phyloP scores from a whole-genome alignment of 2,113 vertebrate species.

The Potamarius usumacintae region DNA sequence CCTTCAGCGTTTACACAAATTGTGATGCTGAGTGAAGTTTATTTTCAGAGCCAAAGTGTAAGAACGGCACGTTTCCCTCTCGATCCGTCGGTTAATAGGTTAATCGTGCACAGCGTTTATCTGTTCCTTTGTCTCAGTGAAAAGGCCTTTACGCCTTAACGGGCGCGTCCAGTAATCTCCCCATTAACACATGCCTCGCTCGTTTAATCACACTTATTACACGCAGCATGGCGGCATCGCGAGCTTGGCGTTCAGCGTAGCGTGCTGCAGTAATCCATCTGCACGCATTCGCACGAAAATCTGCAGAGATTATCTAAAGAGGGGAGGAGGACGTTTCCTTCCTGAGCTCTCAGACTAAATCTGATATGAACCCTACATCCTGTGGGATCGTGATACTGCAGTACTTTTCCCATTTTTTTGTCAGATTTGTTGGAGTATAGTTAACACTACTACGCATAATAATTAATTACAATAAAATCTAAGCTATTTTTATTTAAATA shows the following conservation, averaged over 20 bases:
- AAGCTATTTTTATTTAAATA: neutral
- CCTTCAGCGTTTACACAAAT: neutral
- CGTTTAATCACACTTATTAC: constrained; percentile 15
- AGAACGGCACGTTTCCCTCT: neutral
- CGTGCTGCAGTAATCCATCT: constrained; percentile 29
- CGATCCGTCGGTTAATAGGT: neutral
- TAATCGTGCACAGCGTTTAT: neutral
- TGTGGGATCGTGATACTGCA: constrained; percentile 17
- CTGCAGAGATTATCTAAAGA: constrained; percentile 58
- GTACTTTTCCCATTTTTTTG: neutral
- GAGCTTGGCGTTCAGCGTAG: neutral
- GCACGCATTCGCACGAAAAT: constrained; percentile 39
- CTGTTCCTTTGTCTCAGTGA: constrained; percentile 5
- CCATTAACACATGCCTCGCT: neutral
- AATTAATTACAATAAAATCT: neutral
- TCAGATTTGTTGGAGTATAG: neutral
- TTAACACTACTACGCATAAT: neutral
- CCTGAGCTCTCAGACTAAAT: constrained; percentile 58
- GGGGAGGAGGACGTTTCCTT: constrained; percentile 45
- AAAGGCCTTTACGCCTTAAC: constrained; percentile 10
- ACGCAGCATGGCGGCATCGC: constrained; percentile 10
- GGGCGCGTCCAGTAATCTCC: constrained; percentile 17
- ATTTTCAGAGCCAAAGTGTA: neutral
- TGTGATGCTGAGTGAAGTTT: neutral
- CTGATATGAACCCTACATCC: constrained; percentile 54